Evolutionary conservation across 2,113 vertebrate species (phyloP), one percentile per base, ranked within the genome.

Genomic region (Notarius quadriscutis): DNA sequence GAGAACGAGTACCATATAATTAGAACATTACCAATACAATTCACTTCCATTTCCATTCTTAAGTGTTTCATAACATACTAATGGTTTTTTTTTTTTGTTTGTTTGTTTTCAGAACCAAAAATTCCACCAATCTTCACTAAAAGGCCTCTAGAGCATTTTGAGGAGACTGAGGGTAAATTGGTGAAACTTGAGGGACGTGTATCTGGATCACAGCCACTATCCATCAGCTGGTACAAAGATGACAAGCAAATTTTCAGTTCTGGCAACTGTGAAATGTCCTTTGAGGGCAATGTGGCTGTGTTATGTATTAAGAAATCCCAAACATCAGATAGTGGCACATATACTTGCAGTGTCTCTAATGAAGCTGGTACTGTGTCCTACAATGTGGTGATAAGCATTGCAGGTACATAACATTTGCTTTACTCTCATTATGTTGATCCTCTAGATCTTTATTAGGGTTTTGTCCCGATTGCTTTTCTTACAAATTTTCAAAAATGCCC

Each of bases 111-210:
- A 99, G 98, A 99, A 88, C 93, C 94, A 51, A 97, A 97, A 93
- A 96, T 93, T 67, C 96, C 97, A 90, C 98, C 98, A 81, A 95
- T 90, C 90, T 99, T 99, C 94, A 98, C 97, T 74, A 98, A 96
- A 94, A 98, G 95, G 89, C 95, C 96, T 0, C 95, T 96, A 1
- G 97, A 98, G 94, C 96, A 94, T 22, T 92, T 98, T 85, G 94
- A 96, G 93, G 97, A 98, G 88, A 95, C 94, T 34, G 95, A 94
- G 90, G 97, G 97, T 53, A 97, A 96, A 67, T 91, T 94, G 0
- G 93, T 99, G 90, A 97, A 95, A 94, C 95, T 99, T 30, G 98
- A 99, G 91, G 95, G 95, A 12, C 95, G 92, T 63, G 94, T 99
- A 87, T 95, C 97, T 0, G 98, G 98, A 86, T 97, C 98, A 74